Conservation (phyloP, 2,888 invertebrate species). For the Malthinus flaveolus region DNA sequence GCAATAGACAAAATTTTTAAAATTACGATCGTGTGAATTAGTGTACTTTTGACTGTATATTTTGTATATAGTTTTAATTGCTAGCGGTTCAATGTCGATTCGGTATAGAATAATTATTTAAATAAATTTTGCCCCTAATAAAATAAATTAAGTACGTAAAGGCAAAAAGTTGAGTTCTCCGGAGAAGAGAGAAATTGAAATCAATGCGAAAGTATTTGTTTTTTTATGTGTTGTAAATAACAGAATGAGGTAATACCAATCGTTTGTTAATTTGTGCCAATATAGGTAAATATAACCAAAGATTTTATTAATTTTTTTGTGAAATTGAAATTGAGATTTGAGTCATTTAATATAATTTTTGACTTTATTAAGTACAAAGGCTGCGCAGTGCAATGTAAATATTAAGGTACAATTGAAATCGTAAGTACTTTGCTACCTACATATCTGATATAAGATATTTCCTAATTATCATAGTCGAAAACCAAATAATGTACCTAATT, state of each 20-base stretch:
- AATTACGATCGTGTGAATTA: slow-evolving; percentile 18
- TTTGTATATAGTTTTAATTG: slow-evolving; percentile 22
- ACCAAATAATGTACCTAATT: slow-evolving; percentile 39
- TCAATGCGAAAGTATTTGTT: too few relatives aligned
- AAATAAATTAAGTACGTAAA: not conserved
- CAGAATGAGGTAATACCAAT: not conserved
- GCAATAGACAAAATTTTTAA: slow-evolving; percentile 19
- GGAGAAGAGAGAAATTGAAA: not conserved
- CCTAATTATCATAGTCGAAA: slow-evolving; percentile 45
- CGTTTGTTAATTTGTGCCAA: slow-evolving; percentile 36
- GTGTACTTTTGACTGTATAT: slow-evolving; percentile 19
- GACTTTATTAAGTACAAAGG: slow-evolving; percentile 37
- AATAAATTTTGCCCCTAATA: not conserved
- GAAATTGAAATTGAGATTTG: slow-evolving; percentile 18
- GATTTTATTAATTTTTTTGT: slow-evolving; percentile 35
- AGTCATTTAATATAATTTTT: slow-evolving; percentile 11
- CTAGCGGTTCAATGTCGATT: slow-evolving; percentile 21
- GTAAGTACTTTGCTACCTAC: slow-evolving; percentile 32
- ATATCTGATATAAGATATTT: slow-evolving; percentile 43
- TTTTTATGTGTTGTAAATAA: too few relatives aligned
- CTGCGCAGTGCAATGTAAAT: slow-evolving; percentile 52
- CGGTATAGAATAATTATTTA: slow-evolving; percentile 9
- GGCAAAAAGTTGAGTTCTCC: not conserved
- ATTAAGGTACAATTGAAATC: slow-evolving; percentile 27
- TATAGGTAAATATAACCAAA: slow-evolving; percentile 36